Conservation (phyloP, 2,888 invertebrate genomes). For the Metopia argyrocephala region DNA sequence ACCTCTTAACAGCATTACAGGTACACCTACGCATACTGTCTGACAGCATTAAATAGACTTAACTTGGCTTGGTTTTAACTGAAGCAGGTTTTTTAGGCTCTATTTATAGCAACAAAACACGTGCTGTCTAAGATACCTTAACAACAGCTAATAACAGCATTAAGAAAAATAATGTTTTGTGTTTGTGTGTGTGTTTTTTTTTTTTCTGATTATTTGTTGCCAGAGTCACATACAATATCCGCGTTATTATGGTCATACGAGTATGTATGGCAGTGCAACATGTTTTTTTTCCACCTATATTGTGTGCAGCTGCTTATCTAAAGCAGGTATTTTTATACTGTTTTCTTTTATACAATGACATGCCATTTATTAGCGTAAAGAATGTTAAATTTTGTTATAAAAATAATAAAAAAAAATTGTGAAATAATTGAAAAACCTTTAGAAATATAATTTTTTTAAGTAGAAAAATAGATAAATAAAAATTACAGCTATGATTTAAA, state of each 20-base stretch:
- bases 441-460: neutral
- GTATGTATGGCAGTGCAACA: neutral
- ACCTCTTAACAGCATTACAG: slow-evolving; percentile 41
- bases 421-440: slow-evolving; percentile 4
- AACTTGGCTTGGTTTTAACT: neutral
- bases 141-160: neutral
- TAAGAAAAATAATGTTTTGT: neutral
- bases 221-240: no score
- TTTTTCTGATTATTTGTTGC: neutral
- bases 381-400: slow-evolving; percentile 24
- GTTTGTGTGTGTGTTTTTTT: neutral
- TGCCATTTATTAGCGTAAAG: slow-evolving; percentile 21
- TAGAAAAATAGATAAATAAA: neutral
- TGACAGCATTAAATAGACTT: neutral
- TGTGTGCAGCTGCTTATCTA: neutral
- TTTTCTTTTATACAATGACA: neutral
- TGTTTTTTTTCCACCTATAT: no score
- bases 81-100: slow-evolving; percentile 22
- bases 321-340: neutral
- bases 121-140: slow-evolving; percentile 1
- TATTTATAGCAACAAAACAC: slow-evolving; percentile 9
- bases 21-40: slow-evolving; percentile 52
- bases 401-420: neutral
- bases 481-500: neutral
- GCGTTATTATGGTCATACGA: neutral